Evolutionary conservation across 2,797 vertebrate genomes (phyloP).

Genomic region (Meda fulgida): DNA sequence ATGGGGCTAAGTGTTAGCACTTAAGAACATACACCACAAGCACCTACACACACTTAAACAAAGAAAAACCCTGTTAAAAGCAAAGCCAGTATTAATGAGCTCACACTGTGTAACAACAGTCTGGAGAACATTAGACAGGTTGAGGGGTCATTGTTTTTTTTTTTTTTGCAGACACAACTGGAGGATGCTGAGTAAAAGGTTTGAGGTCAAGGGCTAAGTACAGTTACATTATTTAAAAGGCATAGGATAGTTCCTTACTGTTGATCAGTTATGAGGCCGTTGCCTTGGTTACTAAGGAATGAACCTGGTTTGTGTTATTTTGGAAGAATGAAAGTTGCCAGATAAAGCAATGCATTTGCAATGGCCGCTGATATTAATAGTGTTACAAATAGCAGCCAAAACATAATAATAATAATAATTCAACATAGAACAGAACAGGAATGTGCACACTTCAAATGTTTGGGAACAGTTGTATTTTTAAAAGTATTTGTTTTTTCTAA

Average conservation of each 20-base stretch:
- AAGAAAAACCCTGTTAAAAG: conserved; percentile 2
- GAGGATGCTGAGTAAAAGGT: background rate
- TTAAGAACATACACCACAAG: conserved; percentile 35
- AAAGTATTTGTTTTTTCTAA: background rate
- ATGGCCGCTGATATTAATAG: background rate
- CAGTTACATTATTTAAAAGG: background rate
- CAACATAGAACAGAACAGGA: background rate
- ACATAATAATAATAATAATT: background rate
- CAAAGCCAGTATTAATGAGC: conserved; percentile 30
- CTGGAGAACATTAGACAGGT: conserved; percentile 13
- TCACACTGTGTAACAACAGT: background rate
- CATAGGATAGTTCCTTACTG: background rate
- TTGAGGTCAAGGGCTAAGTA: conserved; percentile 1
- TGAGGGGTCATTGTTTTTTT: conserved; percentile 5
- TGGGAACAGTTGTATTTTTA: background rate
- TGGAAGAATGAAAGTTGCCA: background rate
- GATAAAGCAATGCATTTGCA: background rate
- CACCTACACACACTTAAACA: conserved; percentile 33
- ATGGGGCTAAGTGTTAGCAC: conserved; percentile 29
- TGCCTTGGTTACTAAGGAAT: background rate
- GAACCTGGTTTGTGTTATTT: background rate
- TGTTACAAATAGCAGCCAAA: background rate
- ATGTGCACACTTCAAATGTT: background rate
- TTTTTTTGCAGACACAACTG: background rate
- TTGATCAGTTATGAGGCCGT: background rate